phyloP scores from a whole-genome alignment of 1,140 invertebrate species.

The Zaprionus ornatus region DNA sequence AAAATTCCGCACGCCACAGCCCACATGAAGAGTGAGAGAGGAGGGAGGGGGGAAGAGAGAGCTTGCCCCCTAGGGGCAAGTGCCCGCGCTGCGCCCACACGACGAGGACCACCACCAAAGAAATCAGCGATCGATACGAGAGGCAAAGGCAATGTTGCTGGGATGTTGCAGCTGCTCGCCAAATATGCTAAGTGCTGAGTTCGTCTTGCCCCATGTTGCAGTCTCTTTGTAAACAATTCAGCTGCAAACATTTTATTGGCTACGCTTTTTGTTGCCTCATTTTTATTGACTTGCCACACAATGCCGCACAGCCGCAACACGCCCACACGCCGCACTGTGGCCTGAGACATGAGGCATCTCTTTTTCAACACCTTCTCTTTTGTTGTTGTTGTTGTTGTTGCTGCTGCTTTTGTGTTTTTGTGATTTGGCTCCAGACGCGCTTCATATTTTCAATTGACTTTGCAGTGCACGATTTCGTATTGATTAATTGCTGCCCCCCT shows the following conservation, averaged over 20 bases:
- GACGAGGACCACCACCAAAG: slow-evolving; percentile 58
- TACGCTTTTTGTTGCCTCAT: slow-evolving; percentile 64
- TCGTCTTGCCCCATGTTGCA: slow-evolving; percentile 27
- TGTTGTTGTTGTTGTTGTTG: slow-evolving; percentile 8
- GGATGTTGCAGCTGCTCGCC: slow-evolving; percentile 50
- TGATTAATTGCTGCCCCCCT: not conserved
- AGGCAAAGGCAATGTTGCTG: not conserved
- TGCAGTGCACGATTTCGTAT: not conserved
- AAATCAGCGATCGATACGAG: slow-evolving; percentile 45
- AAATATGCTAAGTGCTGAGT: slow-evolving; percentile 70
- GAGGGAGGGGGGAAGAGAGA: not conserved
- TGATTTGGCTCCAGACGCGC: slow-evolving; percentile 42
- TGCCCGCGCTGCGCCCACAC: slow-evolving; percentile 37
- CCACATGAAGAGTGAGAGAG: not conserved
- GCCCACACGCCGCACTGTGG: slow-evolving; percentile 13
- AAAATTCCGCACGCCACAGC: slow-evolving; percentile 75
- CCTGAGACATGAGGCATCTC: slow-evolving; percentile 37
- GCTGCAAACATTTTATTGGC: slow-evolving; percentile 79
- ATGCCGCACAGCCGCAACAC: slow-evolving; percentile 15
- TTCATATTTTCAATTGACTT: slow-evolving; percentile 75
- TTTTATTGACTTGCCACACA: slow-evolving; percentile 75
- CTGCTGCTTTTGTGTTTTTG: slow-evolving; percentile 47
- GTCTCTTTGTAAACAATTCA: slow-evolving; percentile 66
- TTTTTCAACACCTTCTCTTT: slow-evolving; percentile 76
- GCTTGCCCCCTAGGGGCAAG: slow-evolving; percentile 29